Percentiles rank a stretch among this genome's conserved stretches.
Conservation (phyloP, 2,888 invertebrate species). For the Ferdinandea cuprea region DNA sequence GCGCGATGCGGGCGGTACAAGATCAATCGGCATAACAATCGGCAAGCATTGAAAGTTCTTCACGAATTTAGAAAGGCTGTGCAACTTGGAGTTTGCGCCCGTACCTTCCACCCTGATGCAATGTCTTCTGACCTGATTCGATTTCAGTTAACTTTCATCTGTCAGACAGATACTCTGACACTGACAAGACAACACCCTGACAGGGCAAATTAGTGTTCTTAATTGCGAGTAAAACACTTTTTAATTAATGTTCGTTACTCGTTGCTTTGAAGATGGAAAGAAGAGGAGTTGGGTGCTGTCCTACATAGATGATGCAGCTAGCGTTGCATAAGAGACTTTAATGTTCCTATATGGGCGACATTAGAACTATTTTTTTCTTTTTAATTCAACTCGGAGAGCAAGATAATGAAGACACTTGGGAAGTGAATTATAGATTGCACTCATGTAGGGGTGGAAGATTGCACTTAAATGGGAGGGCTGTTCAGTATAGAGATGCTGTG, state of each 20-base stretch:
- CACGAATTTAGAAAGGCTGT: slow-evolving; percentile 21
- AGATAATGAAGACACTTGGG: slow-evolving; percentile 10
- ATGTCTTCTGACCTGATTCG: slow-evolving; percentile 50
- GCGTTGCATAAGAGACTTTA: slow-evolving; percentile 46
- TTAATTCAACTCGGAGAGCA: background rate
- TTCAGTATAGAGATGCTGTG: background rate
- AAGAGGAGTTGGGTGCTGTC: background rate
- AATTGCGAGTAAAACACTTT: slow-evolving; percentile 67
- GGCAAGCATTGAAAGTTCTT: slow-evolving; percentile 42
- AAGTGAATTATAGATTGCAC: slow-evolving; percentile 20
- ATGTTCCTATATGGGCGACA: background rate
- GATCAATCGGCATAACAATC: slow-evolving; percentile 48
- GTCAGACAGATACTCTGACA: slow-evolving; percentile 18
- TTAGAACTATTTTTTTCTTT: background rate
- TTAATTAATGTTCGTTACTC: slow-evolving; percentile 63
- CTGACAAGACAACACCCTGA: slow-evolving; percentile 19
- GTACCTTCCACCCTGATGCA: too few relatives aligned
- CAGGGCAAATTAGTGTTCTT: slow-evolving; percentile 60
- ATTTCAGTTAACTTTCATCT: slow-evolving; percentile 46
- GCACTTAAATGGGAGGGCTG: slow-evolving; percentile 38
- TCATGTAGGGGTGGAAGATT: slow-evolving; percentile 59
- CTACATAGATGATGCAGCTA: slow-evolving; percentile 26
- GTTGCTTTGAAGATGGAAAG: background rate
- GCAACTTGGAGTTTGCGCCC: background rate
- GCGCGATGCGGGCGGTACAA: slow-evolving; percentile 27